Evolutionary conservation across 2,888 invertebrate genomes (phyloP), one percentile per base, ranked within the genome.

Genomic region (Zhengitettix transpicula): DNA sequence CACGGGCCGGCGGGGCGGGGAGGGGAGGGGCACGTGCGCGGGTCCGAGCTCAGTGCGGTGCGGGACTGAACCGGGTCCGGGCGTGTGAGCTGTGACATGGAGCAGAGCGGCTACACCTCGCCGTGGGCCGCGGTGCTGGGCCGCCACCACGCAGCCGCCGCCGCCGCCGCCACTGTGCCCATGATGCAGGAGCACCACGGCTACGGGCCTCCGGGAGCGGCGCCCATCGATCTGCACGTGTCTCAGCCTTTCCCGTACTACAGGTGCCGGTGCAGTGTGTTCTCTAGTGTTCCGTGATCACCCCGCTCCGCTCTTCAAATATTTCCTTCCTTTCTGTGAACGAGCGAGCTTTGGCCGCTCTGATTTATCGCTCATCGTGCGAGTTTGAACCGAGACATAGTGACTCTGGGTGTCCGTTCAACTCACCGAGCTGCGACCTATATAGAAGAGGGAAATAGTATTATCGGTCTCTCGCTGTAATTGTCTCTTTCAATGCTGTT

Each of bases 151-250:
- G 61, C 67, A 69, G 68, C 79, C 79, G 62, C 80, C 81, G 71
- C 81, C 80, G 66, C 82, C 80, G 67, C 75, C 75, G 17, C 76
- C 78, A 67, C 71, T 59, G 58, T 62, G 57, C 59, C 62, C 57
- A 55, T 55, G 55, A 47, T 47, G 47, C 47, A 47, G 47, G 47
- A 28, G 16, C 65, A 66, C 60, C 63, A 65, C 58, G 44, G 56
- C 59, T 52, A 58, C 60, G 54, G 59, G 54, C 64, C 68, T 55
- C 63, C 65, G 55, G 67, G 66, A 58, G 70, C 75, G 60, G 83
- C 87, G 83, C 90, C 91, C 58, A 91, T 92, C 90, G 92, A 92
- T 74, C 81, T 92, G 68, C 92, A 92, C 75, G 90, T 92, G 73
- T 88, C 91, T 57, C 92, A 91, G 73, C 89, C 88, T 68, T 91